phyloP scores from a whole-genome alignment of 2,113 vertebrate species.

The Pantherophis guttatus region DNA sequence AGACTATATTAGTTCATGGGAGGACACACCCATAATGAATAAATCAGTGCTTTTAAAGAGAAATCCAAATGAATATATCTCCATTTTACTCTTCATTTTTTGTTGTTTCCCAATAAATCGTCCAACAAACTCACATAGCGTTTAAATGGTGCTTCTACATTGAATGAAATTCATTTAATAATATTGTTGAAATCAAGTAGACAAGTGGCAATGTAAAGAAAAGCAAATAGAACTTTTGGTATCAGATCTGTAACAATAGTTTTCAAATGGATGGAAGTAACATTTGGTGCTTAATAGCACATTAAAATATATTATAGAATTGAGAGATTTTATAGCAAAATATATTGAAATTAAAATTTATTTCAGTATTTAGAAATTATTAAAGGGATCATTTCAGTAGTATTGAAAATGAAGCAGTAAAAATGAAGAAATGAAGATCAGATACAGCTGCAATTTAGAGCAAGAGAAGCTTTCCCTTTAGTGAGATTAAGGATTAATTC shows the following conservation, averaged over 20 bases:
- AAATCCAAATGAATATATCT: constrained; percentile 1
- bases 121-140: neutral
- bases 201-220: neutral
- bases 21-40: neutral
- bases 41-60: neutral
- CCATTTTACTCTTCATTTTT: neutral
- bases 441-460: neutral
- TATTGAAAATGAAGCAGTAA: too few relatives aligned
- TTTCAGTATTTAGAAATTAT: neutral
- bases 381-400: too few relatives aligned
- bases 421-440: neutral
- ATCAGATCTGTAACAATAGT: neutral
- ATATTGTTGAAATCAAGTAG: neutral
- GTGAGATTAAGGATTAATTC: neutral
- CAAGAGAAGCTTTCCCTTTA: neutral
- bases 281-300: neutral
- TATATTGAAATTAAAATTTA: neutral
- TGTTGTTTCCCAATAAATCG: neutral
- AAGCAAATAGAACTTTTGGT: neutral
- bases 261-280: neutral
- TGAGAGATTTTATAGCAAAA: neutral
- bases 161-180: neutral
- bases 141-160: neutral
- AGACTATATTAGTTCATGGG: neutral
- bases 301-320: neutral